Base-by-base conservation (phyloP, 2,113 vertebrate genomes). In the Nesogale talazaci region DNA sequence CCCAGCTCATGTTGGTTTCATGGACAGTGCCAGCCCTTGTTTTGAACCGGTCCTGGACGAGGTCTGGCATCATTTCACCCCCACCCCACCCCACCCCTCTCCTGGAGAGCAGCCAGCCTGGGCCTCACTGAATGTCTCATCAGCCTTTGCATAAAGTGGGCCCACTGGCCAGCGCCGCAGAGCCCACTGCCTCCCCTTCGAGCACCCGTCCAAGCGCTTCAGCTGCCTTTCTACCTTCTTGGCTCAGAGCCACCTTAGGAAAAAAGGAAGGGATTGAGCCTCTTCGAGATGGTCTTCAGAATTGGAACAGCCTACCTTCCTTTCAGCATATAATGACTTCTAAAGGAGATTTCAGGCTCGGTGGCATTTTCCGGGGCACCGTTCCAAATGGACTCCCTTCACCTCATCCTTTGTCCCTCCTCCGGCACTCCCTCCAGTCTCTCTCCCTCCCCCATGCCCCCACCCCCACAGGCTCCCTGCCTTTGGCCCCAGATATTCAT, bases 201-300 rank as follows among this genome's bases (percentile, higher is more conserved):
- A 20, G 20, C 63, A 25, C 67, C 16, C 23, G 61, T 11, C 40
- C 14, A 22, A n/a, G 23, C 23, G 40, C 57, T 69, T 81, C 19
- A 29, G 10, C 34, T 79, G 46, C 72, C 59, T 72, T 84, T 90
- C 79, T 22, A 52, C 29, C 56, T 20, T 92, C 91, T 93, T 93
- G 34, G 23, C 42, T 80, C 90, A 42, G 90, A 89, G 86, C 77
- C 46, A 38, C 0, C 0, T 38, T 1, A 34, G 38, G 36, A 52
- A 84, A 89, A 72, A 85, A 27, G n/a, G 40, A 72, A 75, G 79
- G 88, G 23, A 93, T 38, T 52, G 91, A 86, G 92, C 83, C 12
- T 57, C 90, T 78, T 38, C 59, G 16, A 40, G n/a, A 19, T 29
- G 29, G 19, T 78, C 61, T 3, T 25, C 94, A 57, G 88, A 94